These are phyloP conservation scores for Rhadina sibilatrix DNA, from an alignment of 2,113 vertebrate genomes.

Conservation along the genomic window DNA sequence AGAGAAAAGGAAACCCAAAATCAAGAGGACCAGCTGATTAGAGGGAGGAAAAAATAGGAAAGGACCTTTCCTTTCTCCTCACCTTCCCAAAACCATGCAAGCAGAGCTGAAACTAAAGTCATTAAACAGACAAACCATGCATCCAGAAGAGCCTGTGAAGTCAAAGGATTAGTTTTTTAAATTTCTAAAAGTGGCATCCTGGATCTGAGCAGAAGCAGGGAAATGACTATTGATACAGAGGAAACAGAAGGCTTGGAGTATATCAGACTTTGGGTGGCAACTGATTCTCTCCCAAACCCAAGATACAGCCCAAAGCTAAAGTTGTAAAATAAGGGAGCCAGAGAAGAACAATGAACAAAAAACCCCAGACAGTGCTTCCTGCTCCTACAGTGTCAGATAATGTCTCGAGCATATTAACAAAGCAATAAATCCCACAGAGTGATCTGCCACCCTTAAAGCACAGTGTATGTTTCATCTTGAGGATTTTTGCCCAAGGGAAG, in stretches of 20 bases:
- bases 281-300: background rate
- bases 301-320: background rate
- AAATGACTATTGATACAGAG: background rate
- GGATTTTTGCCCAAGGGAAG: background rate
- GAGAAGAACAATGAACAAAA: background rate
- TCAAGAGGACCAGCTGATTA: background rate
- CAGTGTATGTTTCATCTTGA: background rate
- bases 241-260: background rate
- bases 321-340: background rate
- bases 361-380: background rate
- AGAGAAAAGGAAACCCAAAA: background rate
- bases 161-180: background rate
- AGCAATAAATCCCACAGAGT: background rate
- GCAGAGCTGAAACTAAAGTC: background rate
- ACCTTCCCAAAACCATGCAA: background rate
- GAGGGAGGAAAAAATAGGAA: background rate
- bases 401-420: background rate
- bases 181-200: background rate
- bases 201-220: background rate
- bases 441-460: slow-evolving; percentile 1
- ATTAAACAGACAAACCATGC: background rate
- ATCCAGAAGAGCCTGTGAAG: background rate
- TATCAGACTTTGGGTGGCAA: background rate
- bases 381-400: background rate
- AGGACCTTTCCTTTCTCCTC: background rate